phyloP scores from a whole-genome alignment of 1,140 invertebrate species.

The Neoseiulus cucumeris region DNA sequence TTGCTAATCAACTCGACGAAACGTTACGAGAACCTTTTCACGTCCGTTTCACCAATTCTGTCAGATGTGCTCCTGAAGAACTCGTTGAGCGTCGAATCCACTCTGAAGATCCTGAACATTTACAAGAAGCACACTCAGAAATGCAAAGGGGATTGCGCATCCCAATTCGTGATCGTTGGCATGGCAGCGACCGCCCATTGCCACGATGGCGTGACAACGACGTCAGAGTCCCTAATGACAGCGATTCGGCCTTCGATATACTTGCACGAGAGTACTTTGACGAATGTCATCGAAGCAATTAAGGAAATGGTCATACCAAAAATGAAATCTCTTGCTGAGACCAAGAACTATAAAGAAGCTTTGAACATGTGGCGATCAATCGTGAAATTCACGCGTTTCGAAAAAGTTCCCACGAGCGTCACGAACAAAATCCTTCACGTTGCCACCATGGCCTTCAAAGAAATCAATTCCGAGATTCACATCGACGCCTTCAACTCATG shows the following conservation, averaged over 20 bases:
- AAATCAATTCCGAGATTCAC: not conserved
- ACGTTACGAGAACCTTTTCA: too few relatives aligned
- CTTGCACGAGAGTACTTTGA: not conserved
- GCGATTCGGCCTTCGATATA: not conserved
- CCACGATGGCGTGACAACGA: too few relatives aligned
- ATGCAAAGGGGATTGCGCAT: too few relatives aligned
- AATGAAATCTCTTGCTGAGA: not conserved
- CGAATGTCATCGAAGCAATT: not conserved
- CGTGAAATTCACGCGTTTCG: not conserved
- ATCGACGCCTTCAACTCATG: not conserved
- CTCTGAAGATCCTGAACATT: too few relatives aligned
- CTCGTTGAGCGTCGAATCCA: too few relatives aligned
- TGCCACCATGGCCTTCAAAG: not conserved
- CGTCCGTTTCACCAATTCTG: too few relatives aligned
- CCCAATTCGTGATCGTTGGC: too few relatives aligned
- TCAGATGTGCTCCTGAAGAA: too few relatives aligned
- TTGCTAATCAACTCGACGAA: too few relatives aligned
- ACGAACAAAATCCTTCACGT: not conserved
- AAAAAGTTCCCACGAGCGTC: not conserved
- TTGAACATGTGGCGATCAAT: not conserved
- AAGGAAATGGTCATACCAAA: not conserved
- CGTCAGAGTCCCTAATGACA: not conserved
- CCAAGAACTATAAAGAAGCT: not conserved
- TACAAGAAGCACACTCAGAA: too few relatives aligned
- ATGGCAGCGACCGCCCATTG: too few relatives aligned